These are phyloP conservation scores for Apodemus agrarius DNA, from an alignment of 2,797 vertebrate genomes.

Conservation along the genomic window DNA sequence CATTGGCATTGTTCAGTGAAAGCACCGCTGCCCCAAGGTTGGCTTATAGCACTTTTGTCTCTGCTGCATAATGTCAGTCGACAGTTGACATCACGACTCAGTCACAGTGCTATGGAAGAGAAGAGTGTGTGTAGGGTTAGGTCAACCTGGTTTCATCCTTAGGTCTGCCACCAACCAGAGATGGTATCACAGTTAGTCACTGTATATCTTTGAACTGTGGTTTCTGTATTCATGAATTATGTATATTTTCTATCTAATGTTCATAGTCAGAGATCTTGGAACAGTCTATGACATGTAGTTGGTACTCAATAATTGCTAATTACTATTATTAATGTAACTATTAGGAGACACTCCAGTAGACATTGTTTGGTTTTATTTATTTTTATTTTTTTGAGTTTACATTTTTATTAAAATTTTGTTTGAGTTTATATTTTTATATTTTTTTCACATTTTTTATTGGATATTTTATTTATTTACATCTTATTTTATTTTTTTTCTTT, in stretches of 20 bases:
- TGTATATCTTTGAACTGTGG: neutral
- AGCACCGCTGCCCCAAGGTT: conserved; percentile 9
- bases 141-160: neutral
- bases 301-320: neutral
- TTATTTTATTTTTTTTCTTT: no score
- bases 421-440: no score
- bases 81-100: neutral
- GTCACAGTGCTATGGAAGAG: neutral
- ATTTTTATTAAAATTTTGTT: no score
- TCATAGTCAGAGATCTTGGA: neutral
- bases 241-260: neutral
- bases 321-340: neutral
- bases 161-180: neutral
- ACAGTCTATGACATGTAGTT: neutral
- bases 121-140: neutral
- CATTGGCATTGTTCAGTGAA: conserved; percentile 46
- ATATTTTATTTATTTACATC: no score
- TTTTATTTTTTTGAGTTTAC: no score
- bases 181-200: neutral
- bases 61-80: neutral
- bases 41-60: conserved; percentile 32
- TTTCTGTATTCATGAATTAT: neutral
- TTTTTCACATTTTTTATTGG: no score
- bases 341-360: neutral
- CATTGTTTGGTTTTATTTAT: neutral